phyloP scores from a whole-genome alignment of 2,797 vertebrate genomes.

The Gastrophryne carolinensis region DNA sequence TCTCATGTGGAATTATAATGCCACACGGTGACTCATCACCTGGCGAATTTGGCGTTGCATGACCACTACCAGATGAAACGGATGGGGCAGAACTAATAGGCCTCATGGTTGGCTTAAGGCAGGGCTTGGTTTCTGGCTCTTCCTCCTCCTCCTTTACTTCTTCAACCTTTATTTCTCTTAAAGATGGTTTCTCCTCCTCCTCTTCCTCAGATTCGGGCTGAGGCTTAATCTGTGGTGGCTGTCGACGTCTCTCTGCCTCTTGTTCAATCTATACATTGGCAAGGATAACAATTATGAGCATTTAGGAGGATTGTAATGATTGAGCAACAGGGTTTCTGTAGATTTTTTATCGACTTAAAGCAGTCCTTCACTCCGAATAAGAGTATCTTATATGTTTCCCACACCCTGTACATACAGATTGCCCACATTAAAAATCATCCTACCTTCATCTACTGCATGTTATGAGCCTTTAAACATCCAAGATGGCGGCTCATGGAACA shows the following conservation, averaged over 20 bases:
- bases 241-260: conserved; percentile 90
- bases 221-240: conserved; percentile 87
- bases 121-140: conserved; percentile 83
- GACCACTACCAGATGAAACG: conserved; percentile 90
- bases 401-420: no score
- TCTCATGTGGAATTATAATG: conserved; percentile 98
- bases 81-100: conserved; percentile 93
- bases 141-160: conserved; percentile 81
- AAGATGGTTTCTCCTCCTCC: conserved; percentile 81
- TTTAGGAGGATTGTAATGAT: no score
- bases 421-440: no score
- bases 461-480: no score
- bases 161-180: conserved; percentile 82
- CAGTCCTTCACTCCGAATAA: no score
- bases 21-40: conserved; percentile 95
- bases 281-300: no score
- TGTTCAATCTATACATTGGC: conserved; percentile 90
- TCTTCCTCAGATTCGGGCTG: conserved; percentile 88
- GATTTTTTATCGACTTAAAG: no score
- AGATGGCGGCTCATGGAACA: no score
- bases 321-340: no score
- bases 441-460: no score
- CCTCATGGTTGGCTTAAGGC: conserved; percentile 91
- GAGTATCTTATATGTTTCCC: no score
- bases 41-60: conserved; percentile 89